phyloP scores from a whole-genome alignment of 30 jellyfish, hydroid and myxozoan species.

The Sanderia malayensis region DNA sequence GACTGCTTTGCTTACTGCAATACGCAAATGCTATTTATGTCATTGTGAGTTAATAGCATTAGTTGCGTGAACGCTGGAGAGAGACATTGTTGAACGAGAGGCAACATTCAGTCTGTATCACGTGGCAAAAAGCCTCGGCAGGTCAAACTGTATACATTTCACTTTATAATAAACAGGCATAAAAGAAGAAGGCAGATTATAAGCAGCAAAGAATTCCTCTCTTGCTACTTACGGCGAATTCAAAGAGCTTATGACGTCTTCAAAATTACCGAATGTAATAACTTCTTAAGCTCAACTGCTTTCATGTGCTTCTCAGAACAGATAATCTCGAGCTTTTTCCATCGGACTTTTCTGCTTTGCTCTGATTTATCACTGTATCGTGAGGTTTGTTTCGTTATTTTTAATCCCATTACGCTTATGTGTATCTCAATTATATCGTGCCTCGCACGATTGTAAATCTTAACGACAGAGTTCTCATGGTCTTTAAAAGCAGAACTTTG shows the following conservation, averaged over 20 bases:
- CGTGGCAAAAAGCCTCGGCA: no score
- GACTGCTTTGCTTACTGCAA: no score
- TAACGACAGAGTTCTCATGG: no score
- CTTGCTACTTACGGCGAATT: slow-evolving; percentile 57
- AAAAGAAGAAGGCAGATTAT: slow-evolving; percentile 44
- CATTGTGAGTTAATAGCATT: no score
- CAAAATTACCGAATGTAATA: slow-evolving; percentile 60
- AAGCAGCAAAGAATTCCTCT: slow-evolving; percentile 40
- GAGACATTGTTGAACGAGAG: no score
- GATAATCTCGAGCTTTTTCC: slow-evolving; percentile 56
- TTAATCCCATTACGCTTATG: slow-evolving; percentile 56
- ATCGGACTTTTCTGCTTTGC: slow-evolving; percentile 38
- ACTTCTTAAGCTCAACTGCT: slow-evolving; percentile 29
- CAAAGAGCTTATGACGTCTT: slow-evolving; percentile 54
- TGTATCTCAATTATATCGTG: no score
- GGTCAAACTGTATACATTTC: no score
- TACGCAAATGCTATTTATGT: no score
- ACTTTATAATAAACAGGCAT: slow-evolving; percentile 9
- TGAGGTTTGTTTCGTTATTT: slow-evolving; percentile 49
- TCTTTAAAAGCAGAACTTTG: no score
- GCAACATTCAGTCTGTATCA: no score
- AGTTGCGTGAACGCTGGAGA: no score
- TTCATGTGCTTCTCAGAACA: slow-evolving; percentile 56
- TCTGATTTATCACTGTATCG: slow-evolving; percentile 54
- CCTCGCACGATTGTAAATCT: no score